Conservation (phyloP, 1,140 invertebrate species). For the Acromyrmex heyeri region DNA sequence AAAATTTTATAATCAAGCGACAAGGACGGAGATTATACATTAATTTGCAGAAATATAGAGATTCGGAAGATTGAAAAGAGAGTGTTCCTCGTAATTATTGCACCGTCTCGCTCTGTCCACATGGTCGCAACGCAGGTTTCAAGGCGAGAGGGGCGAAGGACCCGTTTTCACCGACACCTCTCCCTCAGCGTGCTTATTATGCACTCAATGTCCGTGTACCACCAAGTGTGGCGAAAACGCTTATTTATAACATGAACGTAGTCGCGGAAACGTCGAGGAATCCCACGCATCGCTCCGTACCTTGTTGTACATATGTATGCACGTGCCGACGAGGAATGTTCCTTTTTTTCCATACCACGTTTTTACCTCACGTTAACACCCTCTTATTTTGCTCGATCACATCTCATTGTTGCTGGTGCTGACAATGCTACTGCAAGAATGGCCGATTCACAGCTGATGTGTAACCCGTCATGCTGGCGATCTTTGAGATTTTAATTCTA, state of each 20-base stretch:
- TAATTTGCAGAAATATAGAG: not conserved
- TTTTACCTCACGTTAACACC: slow-evolving; percentile 59
- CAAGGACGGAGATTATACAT: not conserved
- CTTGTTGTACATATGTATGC: slow-evolving; percentile 65
- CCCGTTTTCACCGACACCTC: slow-evolving; percentile 34
- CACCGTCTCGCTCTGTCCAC: slow-evolving; percentile 36
- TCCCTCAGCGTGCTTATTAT: slow-evolving; percentile 58
- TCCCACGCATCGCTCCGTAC: slow-evolving; percentile 39
- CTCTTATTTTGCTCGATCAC: slow-evolving; percentile 73
- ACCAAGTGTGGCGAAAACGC: slow-evolving; percentile 34
- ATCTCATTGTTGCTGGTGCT: slow-evolving; percentile 67
- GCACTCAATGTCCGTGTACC: slow-evolving; percentile 43
- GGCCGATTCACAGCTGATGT: slow-evolving; percentile 69
- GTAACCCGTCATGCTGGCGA: slow-evolving; percentile 49
- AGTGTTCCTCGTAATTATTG: not conserved
- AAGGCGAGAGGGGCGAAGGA: slow-evolving; percentile 40
- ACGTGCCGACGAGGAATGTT: slow-evolving; percentile 68
- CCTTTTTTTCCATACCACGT: slow-evolving; percentile 54
- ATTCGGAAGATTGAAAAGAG: not conserved
- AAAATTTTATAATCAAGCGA: not conserved
- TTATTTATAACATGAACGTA: slow-evolving; percentile 20
- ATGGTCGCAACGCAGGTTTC: slow-evolving; percentile 39
- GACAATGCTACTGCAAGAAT: slow-evolving; percentile 67
- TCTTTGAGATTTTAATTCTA: slow-evolving; percentile 27
- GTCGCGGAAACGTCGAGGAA: slow-evolving; percentile 29